Evolutionary conservation across 2,113 vertebrate species (phyloP).

Genomic region (Dermatemys mawii): DNA sequence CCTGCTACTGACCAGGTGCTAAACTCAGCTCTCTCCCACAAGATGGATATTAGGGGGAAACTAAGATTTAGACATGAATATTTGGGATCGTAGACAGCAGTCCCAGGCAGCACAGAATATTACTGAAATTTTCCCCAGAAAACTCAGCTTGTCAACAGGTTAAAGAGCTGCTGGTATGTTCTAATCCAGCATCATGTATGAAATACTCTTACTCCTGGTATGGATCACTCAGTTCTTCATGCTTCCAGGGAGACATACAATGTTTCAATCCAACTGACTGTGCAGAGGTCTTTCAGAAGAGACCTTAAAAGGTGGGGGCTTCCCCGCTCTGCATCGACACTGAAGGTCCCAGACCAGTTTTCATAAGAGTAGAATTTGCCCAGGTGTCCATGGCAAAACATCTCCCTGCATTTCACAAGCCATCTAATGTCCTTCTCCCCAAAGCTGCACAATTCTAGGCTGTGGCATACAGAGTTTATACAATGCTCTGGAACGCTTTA

Average conservation of each 20-base stretch:
- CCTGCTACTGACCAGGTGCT: background rate
- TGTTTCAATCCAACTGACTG: background rate
- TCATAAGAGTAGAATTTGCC: background rate
- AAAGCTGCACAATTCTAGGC: background rate
- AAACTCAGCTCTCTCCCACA: background rate
- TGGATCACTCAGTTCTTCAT: background rate
- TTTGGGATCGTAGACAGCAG: background rate
- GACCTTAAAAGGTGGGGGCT: fast-evolving
- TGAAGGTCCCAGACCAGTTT: background rate
- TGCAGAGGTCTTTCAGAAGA: background rate
- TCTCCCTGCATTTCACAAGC: background rate
- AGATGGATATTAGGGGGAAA: too few relatives aligned
- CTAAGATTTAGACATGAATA: background rate
- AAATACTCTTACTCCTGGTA: background rate
- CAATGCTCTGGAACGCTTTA: fast-evolving
- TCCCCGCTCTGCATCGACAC: fast-evolving
- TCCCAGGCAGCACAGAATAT: background rate
- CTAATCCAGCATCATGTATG: background rate
- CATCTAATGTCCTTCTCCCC: background rate
- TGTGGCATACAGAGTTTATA: fast-evolving
- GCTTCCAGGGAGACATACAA: fast-evolving
- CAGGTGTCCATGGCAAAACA: background rate
- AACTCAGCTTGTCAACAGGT: background rate
- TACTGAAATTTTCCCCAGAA: background rate
- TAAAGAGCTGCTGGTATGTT: background rate